phyloP scores from a whole-genome alignment of 2,113 vertebrate species.

The Plectropomus leopardus region DNA sequence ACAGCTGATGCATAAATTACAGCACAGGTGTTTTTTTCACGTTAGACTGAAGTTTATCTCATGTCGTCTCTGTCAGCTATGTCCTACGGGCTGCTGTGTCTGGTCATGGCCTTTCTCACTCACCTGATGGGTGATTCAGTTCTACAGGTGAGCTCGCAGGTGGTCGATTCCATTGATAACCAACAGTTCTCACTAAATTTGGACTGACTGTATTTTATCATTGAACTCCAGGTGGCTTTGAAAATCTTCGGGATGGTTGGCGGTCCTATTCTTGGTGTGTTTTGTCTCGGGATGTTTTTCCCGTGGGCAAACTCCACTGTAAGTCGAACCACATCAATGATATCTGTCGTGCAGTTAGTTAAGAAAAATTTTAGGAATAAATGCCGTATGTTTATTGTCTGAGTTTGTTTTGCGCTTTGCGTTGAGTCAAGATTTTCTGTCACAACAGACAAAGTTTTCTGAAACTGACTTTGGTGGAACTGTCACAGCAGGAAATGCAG shows the following conservation, averaged over 20 bases:
- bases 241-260: slow-evolving; percentile 97
- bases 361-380: no score
- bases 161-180: fast-evolving
- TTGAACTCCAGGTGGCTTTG: slow-evolving; percentile 87
- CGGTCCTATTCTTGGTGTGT: slow-evolving; percentile 92
- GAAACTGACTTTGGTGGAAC: no score
- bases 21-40: no score
- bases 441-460: no score
- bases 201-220: neutral
- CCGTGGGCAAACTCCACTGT: slow-evolving; percentile 92
- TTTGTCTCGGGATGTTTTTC: slow-evolving; percentile 96
- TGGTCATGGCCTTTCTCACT: slow-evolving; percentile 93
- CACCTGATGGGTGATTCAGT: slow-evolving; percentile 90
- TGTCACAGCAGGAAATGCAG: no score
- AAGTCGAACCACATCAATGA: slow-evolving; percentile 76
- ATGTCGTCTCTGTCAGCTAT: slow-evolving; percentile 80
- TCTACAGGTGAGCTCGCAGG: slow-evolving; percentile 84
- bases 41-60: neutral
- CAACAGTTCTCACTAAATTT: neutral
- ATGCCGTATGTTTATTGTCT: no score
- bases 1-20: no score
- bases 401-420: no score
- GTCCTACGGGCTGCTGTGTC: slow-evolving; percentile 92
- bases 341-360: no score
- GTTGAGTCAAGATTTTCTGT: no score